phyloP scores from a whole-genome alignment of 2,797 vertebrate genomes.

The Bucorvus abyssinicus region DNA sequence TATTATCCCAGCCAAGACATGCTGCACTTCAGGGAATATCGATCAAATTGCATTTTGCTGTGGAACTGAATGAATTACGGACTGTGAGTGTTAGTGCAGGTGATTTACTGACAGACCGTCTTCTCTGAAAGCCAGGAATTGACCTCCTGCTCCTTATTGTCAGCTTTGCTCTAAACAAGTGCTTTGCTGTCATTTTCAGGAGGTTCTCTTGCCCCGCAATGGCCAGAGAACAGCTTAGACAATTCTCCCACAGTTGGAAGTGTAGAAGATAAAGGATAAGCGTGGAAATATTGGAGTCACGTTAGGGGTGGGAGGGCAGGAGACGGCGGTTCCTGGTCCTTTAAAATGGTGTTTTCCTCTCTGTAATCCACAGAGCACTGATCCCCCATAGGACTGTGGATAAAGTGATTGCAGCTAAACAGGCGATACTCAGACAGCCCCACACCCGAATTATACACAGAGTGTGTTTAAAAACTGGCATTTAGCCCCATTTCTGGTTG shows the following conservation, averaged over 20 bases:
- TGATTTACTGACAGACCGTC: background rate
- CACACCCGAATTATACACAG: background rate
- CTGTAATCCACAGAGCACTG: background rate
- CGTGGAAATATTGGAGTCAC: fast-evolving
- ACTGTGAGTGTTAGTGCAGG: background rate
- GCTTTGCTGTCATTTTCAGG: background rate
- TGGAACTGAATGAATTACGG: background rate
- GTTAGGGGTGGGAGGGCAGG: background rate
- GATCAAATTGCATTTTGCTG: background rate
- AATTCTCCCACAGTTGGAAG: background rate
- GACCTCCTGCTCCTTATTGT: background rate
- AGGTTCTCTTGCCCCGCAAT: background rate
- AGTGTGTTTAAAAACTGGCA: background rate
- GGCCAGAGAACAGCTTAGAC: background rate
- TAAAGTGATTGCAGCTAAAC: background rate
- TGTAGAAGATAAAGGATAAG: background rate
- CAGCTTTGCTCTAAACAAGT: background rate
- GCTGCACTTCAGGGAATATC: background rate
- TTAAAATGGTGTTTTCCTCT: background rate
- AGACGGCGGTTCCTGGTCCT: background rate
- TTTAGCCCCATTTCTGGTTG: background rate
- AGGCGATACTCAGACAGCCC: background rate
- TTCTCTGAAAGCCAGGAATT: background rate
- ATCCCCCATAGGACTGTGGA: background rate
- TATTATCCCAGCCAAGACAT: background rate